A percentile compares a stretch with the other conserved stretches of the same genome.
phyloP scores from a whole-genome alignment of 2,888 invertebrate species.

The Calameuta filiformis region DNA sequence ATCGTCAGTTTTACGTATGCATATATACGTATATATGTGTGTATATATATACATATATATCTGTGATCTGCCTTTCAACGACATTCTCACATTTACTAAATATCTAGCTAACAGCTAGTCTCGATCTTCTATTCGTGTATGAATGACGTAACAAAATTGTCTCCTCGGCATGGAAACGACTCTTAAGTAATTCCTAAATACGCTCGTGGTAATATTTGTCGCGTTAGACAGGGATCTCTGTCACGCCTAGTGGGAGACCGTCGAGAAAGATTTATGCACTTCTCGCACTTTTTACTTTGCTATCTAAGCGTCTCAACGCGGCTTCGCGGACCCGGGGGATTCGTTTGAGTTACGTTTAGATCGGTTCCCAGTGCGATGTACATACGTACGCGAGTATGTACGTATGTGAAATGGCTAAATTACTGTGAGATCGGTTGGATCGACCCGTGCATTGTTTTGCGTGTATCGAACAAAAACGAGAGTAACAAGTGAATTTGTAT shows the following conservation, averaged over 20 bases:
- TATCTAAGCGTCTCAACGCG: background rate
- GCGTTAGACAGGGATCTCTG: background rate
- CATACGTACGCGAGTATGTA: background rate
- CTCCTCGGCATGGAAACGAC: conserved; percentile 7
- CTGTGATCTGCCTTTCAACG: background rate
- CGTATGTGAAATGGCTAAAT: background rate
- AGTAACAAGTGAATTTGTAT: background rate
- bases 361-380: background rate
- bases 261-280: background rate
- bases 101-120: conserved; percentile 4
- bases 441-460: background rate
- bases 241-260: background rate
- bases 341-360: background rate
- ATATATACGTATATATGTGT: background rate
- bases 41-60: background rate
- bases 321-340: background rate
- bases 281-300: background rate
- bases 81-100: background rate
- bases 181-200: background rate
- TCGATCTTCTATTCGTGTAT: conserved; percentile 10
- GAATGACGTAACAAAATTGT: conserved; percentile 23
- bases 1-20: background rate
- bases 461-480: background rate
- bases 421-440: background rate
- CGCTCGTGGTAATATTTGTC: background rate